Percentiles rank a stretch among this genome's conserved stretches.
Evolutionary conservation across 2,888 invertebrate genomes (phyloP).

Genomic region (Trachelus stipa): DNA sequence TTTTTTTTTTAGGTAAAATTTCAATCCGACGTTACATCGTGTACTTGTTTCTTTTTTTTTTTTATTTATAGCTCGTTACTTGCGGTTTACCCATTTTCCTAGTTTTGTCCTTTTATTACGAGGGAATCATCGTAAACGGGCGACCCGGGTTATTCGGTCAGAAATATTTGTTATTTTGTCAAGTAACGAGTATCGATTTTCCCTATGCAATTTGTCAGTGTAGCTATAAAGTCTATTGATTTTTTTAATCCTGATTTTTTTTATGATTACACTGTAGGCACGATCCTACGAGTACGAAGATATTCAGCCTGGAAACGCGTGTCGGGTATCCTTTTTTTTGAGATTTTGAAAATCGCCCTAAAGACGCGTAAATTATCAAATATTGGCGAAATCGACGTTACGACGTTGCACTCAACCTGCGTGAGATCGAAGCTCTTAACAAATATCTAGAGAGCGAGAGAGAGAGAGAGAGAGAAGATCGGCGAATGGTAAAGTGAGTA

Average conservation of each 20-base stretch:
- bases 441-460: constrained; percentile 8
- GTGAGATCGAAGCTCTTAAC: constrained; percentile 28
- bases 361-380: constrained; percentile 37
- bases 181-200: too few relatives aligned
- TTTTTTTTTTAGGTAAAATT: too few relatives aligned
- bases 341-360: constrained; percentile 28
- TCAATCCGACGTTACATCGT: background rate
- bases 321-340: background rate
- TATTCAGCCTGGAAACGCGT: background rate
- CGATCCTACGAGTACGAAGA: background rate
- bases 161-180: background rate
- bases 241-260: background rate
- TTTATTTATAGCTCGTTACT: background rate
- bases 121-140: background rate
- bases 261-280: background rate
- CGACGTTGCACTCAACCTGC: constrained; percentile 24
- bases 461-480: background rate
- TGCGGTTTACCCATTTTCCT: background rate
- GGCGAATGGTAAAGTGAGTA: too few relatives aligned
- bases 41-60: background rate
- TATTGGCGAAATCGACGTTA: constrained; percentile 29
- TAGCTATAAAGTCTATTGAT: background rate
- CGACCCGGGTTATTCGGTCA: background rate
- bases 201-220: background rate
- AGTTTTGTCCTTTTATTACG: background rate